Conservation (phyloP, 2,113 vertebrate species). For the Bos taurus region ARS-UCD2.0 NC_037328.1:83275001-83275500, state of each 20-base stretch:
- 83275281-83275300: background rate
- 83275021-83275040: background rate
- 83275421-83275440: background rate
- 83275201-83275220: background rate
- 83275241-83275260: background rate
- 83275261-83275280: background rate
- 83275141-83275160: background rate
- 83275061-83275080: background rate
- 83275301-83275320: background rate
- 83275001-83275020: background rate
- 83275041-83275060: background rate
- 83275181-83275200: background rate
- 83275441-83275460: background rate
- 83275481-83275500: background rate
- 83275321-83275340: background rate
- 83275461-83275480: background rate
- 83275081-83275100: background rate
- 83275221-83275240: background rate
- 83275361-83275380: background rate
- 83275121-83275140: background rate
- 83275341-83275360: background rate
- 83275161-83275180: background rate
- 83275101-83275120: background rate
- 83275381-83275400: background rate
- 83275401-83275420: background rate